phyloP scores from a whole-genome alignment of 2,888 invertebrate genomes.

The Cerastis leucographa region DNA sequence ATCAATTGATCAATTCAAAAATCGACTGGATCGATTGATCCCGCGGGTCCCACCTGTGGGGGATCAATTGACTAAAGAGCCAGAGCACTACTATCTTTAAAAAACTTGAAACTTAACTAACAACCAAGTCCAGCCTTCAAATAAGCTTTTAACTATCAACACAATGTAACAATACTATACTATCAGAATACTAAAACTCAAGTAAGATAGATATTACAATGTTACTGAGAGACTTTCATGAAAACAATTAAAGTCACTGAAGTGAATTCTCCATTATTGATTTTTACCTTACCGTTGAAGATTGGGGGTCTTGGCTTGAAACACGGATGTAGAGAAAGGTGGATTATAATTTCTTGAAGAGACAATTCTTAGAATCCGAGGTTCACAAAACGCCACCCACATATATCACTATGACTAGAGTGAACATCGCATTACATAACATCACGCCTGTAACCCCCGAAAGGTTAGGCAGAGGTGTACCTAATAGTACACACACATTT shows the following conservation, averaged over 20 bases:
- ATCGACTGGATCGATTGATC: too few species aligned
- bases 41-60: too few species aligned
- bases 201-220: constrained; percentile 29
- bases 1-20: too few species aligned
- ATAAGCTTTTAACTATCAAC: neutral
- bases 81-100: too few species aligned
- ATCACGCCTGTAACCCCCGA: too few species aligned
- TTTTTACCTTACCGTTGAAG: constrained; percentile 54
- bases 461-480: too few species aligned
- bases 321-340: constrained; percentile 35
- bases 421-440: too few species aligned
- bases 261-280: constrained; percentile 51
- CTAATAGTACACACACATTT: too few species aligned
- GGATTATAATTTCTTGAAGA: neutral
- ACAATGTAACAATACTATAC: neutral
- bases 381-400: too few species aligned
- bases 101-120: too few species aligned
- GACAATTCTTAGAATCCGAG: neutral
- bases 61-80: too few species aligned
- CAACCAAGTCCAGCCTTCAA: neutral
- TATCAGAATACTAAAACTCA: constrained; percentile 1
- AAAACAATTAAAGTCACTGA: constrained; percentile 56
- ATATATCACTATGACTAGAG: too few species aligned
- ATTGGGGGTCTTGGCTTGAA: constrained; percentile 40
- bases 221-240: constrained; percentile 6